These are phyloP conservation scores for Rhinolophus sinicus DNA, from an alignment of 2,113 vertebrate species.

Conservation along the genomic window DNA sequence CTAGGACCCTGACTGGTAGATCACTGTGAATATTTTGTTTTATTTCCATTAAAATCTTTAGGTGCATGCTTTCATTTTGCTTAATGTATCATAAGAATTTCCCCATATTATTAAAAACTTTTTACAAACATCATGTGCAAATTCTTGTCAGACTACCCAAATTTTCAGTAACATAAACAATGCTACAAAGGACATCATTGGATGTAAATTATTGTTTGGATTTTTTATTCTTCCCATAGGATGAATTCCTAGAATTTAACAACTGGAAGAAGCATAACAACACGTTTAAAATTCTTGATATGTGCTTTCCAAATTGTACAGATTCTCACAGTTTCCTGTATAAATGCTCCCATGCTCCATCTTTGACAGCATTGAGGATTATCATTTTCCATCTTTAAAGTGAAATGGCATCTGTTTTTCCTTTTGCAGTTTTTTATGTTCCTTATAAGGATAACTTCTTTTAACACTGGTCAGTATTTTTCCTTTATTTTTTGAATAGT, in stretches of 20 bases:
- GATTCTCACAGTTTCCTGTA: background rate
- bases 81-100: background rate
- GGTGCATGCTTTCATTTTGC: background rate
- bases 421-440: conserved; percentile 27
- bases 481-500: background rate
- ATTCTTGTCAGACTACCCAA: background rate
- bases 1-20: background rate
- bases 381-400: conserved; percentile 25
- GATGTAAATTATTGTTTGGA: conserved; percentile 21
- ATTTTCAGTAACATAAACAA: conserved; percentile 28
- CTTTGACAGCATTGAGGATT: background rate
- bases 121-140: conserved; percentile 8
- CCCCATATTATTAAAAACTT: background rate
- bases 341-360: background rate
- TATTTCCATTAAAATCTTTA: conserved; percentile 23
- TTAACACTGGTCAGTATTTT: background rate
- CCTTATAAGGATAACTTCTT: background rate
- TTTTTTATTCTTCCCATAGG: background rate
- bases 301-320: background rate
- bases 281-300: conserved; percentile 4
- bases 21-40: background rate
- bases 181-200: conserved; percentile 15
- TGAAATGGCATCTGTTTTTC: background rate
- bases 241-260: conserved; percentile 22
- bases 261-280: background rate